These are phyloP conservation scores for Eupithecia inturbata DNA, from an alignment of 2,888 invertebrate genomes.

Conservation along the genomic window DNA sequence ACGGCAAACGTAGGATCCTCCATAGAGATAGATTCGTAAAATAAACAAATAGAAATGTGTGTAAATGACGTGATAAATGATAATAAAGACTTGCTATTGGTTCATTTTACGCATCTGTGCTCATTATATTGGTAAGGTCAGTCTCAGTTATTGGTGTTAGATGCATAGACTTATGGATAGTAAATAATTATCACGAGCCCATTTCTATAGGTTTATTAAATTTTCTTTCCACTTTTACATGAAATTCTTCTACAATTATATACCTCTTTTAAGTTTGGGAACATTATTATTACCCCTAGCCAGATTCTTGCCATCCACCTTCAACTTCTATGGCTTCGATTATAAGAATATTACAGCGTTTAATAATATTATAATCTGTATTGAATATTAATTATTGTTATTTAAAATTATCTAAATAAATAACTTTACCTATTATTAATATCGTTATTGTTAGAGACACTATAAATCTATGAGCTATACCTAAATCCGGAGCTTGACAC, in stretches of 20 bases:
- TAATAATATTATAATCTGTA: not conserved
- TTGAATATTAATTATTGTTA: not conserved
- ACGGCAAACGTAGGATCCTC: conserved; percentile 13
- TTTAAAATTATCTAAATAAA: not conserved
- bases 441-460: not conserved
- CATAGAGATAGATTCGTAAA: conserved; percentile 1
- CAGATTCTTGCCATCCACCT: conserved; percentile 1
- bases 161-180: not conserved
- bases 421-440: not conserved
- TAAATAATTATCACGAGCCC: conserved; percentile 1
- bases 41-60: not conserved
- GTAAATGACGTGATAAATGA: not conserved
- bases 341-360: not conserved
- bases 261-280: not conserved
- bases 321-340: not conserved
- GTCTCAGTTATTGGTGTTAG: not conserved
- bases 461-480: too few species aligned
- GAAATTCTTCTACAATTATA: not conserved
- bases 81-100: conserved; percentile 3
- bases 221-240: not conserved
- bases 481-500: not conserved
- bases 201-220: not conserved
- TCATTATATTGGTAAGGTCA: not conserved
- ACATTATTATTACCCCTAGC: not conserved
- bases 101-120: not conserved